Evolutionary conservation across 1,140 invertebrate species (phyloP), one percentile per base, ranked within the genome.

Genomic region (Zaprionus gabonicus): DNA sequence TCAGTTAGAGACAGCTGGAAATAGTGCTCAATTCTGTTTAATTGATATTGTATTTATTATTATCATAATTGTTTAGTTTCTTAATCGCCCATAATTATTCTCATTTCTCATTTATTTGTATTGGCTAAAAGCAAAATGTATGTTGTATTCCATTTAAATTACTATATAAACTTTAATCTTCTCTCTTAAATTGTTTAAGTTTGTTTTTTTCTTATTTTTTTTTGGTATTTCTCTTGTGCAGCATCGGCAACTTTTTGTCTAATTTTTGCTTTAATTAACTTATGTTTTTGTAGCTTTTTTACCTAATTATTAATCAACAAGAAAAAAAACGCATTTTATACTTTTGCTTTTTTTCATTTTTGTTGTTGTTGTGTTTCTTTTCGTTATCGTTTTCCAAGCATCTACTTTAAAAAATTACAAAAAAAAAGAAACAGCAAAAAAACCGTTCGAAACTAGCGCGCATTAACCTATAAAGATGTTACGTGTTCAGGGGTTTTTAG

Each of bases 251-350:
- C 56, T 46, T 63, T 57, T 44, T 70, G 49, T 74, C 53, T 80
- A 31, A 58, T 69, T 73, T 78, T 71, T 66, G 36, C 28, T 58
- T 72, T 62, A 72, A 72, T 78, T 77, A 87, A 82, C 73, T 78
- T 82, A 80, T 83, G 58, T 72, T 81, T 81, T 74, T 65, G 57
- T 76, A 57, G 68, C 64, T 57, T 56, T 65, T 70, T 84, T 90
- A 84, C 84, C 84, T 88, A 88, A 88, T 88, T 90, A 88, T 90
- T 88, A 88, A 88, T 88, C 84, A 88, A 88, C 84, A 88, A 88
- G 84, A 88, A 88, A 80, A 80, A 87, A 86, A 76, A 76, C 78
- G 70, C 62, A 76, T 44, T 67, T 78, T 78, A 62, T 73, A 62
- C 17, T 49, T 71, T 28, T 55, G 44, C 66, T 74, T 65, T 60